Base-by-base conservation (phyloP, 2,888 invertebrate genomes). In the Cylindroiulus punctatus region DNA sequence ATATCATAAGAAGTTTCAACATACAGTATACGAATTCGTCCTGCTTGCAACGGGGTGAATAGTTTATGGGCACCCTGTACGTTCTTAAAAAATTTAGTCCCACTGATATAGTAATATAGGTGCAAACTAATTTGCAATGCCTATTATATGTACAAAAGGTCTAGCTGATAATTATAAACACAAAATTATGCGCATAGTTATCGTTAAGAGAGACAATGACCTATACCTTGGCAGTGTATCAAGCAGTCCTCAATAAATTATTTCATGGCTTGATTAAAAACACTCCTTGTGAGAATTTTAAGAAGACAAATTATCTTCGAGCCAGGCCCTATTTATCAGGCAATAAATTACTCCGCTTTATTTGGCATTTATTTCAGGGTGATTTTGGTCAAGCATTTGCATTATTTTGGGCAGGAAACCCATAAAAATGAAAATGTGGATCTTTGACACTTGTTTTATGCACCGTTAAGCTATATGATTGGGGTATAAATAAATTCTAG, bases 181-280 rank as follows among this genome's bases (percentile, higher is more conserved):
- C 65, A 52, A 57, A 57, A 57, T 10, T 65, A 65, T 65, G 65
- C 65, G 26, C 65, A 65, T 65, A 26, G n/a, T 65, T 65, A 65
- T 22, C 26, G 7, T 26, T 65, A 14, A 22, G 3, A 10, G 65
- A 65, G 22, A 65, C 65, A 65, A 65, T 65, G 65, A 65, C 65
- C 65, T 22, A 65, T 26, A 65, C 65, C 65, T 65, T 65, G 65
- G 65, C 65, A 65, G 26, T 65, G 65, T n/a, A 65, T 65, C 26
- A 26, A 26, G 12, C 26, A 65, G 26, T 65, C 8, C 26, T 65
- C 22, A 22, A 65, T 26, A 65, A 65, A 65, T 65, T 65, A 22
- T 0, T 19, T 52, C 12, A 52, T 5, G 52, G 52, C 2, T 22
- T 65, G 26, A 65, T 65, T 65, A 65, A 65, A n/a, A 65, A 65